Conservation (phyloP, 2,797 vertebrate genomes). For the Manis javanica region DNA sequence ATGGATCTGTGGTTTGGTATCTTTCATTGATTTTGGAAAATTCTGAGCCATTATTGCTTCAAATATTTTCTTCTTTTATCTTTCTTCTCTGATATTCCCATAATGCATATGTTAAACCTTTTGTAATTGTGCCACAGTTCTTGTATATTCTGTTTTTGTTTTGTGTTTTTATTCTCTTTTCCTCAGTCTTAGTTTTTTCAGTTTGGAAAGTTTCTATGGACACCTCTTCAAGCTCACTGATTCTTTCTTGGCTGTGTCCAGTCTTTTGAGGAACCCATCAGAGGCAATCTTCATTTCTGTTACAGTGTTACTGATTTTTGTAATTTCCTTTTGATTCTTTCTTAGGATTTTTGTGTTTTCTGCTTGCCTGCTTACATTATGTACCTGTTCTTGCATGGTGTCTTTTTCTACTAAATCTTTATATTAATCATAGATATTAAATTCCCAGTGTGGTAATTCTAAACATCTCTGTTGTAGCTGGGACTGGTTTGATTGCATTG, state of each 20-base stretch:
- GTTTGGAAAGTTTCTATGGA: neutral
- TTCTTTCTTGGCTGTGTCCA: neutral
- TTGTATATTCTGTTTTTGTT: neutral
- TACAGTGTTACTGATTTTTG: neutral
- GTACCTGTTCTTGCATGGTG: neutral
- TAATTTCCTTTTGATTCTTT: neutral
- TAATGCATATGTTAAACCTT: neutral
- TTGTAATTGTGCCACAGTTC: neutral
- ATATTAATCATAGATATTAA: neutral
- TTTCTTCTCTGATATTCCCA: neutral
- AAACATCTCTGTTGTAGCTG: neutral
- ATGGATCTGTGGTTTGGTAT: neutral
- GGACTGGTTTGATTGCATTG: neutral
- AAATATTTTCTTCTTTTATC: neutral
- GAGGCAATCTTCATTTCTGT: constrained; percentile 1
- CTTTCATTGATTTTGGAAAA: neutral
- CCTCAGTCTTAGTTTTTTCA: neutral
- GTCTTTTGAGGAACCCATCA: neutral
- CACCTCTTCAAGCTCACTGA: neutral
- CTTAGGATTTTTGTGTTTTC: neutral
- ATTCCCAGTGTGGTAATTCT: neutral
- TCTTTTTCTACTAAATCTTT: neutral
- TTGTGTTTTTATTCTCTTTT: neutral
- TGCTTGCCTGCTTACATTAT: neutral
- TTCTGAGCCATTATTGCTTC: neutral